These are phyloP conservation scores for Rhynchonema sp. DNA, from an alignment of 2,888 invertebrate genomes.

Conservation along the genomic window DNA sequence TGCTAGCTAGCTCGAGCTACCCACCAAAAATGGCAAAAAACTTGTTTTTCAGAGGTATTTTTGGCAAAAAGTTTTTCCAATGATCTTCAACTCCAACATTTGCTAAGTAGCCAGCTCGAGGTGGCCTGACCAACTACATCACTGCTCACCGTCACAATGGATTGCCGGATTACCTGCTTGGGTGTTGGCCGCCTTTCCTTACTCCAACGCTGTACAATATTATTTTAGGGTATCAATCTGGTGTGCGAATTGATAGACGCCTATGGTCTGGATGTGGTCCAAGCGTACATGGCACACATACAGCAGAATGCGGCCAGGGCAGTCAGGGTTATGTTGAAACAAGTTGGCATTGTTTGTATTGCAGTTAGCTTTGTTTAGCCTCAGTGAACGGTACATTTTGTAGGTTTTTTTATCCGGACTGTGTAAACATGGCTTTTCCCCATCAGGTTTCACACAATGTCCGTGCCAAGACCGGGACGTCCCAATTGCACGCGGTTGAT, in stretches of 20 bases:
- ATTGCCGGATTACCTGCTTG: too few species aligned
- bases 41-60: too few species aligned
- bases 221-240: slow-evolving; percentile 40
- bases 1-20: too few species aligned
- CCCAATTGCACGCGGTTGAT: slow-evolving; percentile 15
- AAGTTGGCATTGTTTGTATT: slow-evolving; percentile 8
- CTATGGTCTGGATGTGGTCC: slow-evolving; percentile 73
- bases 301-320: slow-evolving; percentile 82
- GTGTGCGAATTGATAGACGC: slow-evolving; percentile 69
- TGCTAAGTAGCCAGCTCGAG: too few species aligned
- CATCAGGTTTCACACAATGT: not conserved
- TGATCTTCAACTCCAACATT: too few species aligned
- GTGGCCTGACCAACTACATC: too few species aligned
- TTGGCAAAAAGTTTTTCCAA: too few species aligned
- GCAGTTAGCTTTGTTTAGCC: not conserved
- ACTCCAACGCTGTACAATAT: not conserved
- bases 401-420: not conserved
- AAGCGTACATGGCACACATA: slow-evolving; percentile 90
- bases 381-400: not conserved
- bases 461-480: not conserved
- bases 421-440: not conserved
- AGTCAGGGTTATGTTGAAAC: slow-evolving; percentile 64
- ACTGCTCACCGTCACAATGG: too few species aligned
- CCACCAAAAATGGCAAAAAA: too few species aligned
- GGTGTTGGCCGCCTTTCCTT: too few species aligned